Percentiles rank a stretch among this genome's conserved stretches.
Evolutionary conservation across 2,888 invertebrate genomes (phyloP).

Genomic region (Kuschelorhynchus macadamiae): DNA sequence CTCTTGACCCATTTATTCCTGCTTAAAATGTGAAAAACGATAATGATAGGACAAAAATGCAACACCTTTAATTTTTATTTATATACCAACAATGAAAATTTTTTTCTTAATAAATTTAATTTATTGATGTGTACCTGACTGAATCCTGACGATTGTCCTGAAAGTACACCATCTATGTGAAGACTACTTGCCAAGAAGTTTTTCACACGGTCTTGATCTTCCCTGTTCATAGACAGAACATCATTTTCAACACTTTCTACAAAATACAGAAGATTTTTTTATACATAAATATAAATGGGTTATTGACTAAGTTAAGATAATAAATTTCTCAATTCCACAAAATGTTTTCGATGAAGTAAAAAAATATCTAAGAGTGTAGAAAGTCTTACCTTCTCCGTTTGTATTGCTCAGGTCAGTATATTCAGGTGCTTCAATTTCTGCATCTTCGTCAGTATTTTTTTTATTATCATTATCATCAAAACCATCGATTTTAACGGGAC

Average conservation of each 20-base stretch:
- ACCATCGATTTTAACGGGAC: constrained; percentile 8
- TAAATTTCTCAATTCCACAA: too few relatives aligned
- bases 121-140: too few relatives aligned
- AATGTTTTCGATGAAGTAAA: too few relatives aligned
- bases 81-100: too few relatives aligned
- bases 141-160: constrained; percentile 16
- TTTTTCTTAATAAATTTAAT: too few relatives aligned
- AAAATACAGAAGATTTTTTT: neutral
- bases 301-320: too few relatives aligned
- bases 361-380: too few relatives aligned
- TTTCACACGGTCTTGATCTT: constrained; percentile 11
- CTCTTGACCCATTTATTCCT: too few relatives aligned
- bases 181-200: constrained; percentile 20
- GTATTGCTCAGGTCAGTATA: neutral
- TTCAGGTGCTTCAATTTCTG: constrained; percentile 1
- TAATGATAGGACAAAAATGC: too few relatives aligned
- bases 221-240: constrained; percentile 4
- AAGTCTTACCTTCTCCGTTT: constrained; percentile 6
- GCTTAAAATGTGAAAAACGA: too few relatives aligned
- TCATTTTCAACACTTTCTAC: constrained; percentile 10
- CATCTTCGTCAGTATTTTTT: neutral
- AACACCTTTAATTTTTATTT: too few relatives aligned
- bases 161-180: constrained; percentile 18
- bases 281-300: too few relatives aligned
- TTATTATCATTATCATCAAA: neutral